Percentiles rank a stretch among this genome's conserved stretches.
Conservation (phyloP, 2,888 invertebrate genomes). For the Temnothorax ravouxi region DNA sequence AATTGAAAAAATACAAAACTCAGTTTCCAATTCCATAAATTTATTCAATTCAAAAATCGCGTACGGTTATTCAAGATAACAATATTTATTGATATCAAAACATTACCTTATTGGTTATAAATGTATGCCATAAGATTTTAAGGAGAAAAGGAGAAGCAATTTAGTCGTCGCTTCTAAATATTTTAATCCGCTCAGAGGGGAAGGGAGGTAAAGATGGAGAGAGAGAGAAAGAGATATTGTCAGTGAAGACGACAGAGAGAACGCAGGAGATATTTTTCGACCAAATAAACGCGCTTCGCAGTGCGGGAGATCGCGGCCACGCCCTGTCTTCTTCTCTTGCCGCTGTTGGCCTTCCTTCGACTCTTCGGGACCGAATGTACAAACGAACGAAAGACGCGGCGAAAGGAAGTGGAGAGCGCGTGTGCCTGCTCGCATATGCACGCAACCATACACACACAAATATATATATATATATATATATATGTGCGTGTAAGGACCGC, state of each 20-base stretch:
- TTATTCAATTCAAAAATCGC: background rate
- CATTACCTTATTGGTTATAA: background rate
- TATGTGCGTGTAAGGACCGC: background rate
- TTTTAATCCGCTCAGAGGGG: conserved; percentile 60
- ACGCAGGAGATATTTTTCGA: conserved; percentile 73
- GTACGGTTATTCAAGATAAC: background rate
- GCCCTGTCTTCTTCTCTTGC: conserved; percentile 75
- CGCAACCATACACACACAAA: background rate
- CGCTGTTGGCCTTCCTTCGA: conserved; percentile 62
- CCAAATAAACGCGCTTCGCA: conserved; percentile 80
- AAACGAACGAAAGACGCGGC: conserved; percentile 50
- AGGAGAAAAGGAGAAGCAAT: background rate
- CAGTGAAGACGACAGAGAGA: conserved; percentile 56
- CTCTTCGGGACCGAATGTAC: conserved; percentile 47
- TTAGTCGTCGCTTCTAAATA: conserved; percentile 5
- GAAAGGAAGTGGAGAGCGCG: conserved; percentile 52
- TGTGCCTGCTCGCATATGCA: conserved; percentile 15
- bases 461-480: conserved; percentile 2
- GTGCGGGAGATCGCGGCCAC: conserved; percentile 79
- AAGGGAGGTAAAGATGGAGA: background rate
- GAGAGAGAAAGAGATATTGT: conserved; percentile 4
- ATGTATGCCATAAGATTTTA: background rate
- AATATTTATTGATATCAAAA: background rate
- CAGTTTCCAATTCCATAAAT: background rate
- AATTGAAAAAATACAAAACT: background rate